Conservation (phyloP, 2,113 vertebrate species). For the Actenoides hombroni region DNA sequence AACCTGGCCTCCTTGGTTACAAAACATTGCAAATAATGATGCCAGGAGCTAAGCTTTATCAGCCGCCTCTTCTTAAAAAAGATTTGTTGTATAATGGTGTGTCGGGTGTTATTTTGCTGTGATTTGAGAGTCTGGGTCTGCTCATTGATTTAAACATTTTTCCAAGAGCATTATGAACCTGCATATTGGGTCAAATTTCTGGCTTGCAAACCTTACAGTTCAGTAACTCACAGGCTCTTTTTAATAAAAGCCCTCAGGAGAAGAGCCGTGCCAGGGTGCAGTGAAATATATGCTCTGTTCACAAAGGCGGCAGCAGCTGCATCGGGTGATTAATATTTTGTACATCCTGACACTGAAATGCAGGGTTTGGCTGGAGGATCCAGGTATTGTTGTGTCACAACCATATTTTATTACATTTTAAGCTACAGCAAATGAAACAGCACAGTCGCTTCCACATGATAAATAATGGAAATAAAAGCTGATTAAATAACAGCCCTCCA, state of each 20-base stretch:
- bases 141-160: conserved; percentile 30
- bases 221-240: conserved; percentile 44
- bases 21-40: conserved; percentile 48
- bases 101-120: background rate
- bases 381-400: background rate
- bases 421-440: background rate
- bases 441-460: background rate
- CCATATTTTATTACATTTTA: background rate
- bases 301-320: background rate
- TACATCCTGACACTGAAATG: conserved; percentile 33
- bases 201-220: conserved; percentile 24
- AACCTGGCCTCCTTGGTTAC: conserved; percentile 44
- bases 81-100: conserved; percentile 49
- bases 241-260: conserved; percentile 48
- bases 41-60: conserved; percentile 60
- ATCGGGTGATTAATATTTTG: conserved; percentile 17
- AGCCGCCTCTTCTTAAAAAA: conserved; percentile 49
- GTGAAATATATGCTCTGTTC: conserved; percentile 46
- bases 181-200: conserved; percentile 33
- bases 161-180: conserved; percentile 44
- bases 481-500: conserved; percentile 50
- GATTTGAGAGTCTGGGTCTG: conserved; percentile 44
- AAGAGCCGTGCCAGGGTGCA: conserved; percentile 21
- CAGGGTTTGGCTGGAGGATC: background rate
- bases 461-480: conserved; percentile 60